Percentiles rank a stretch among this genome's conserved stretches.
phyloP scores from a whole-genome alignment of 2,888 invertebrate species.

The Acleris laterana region DNA sequence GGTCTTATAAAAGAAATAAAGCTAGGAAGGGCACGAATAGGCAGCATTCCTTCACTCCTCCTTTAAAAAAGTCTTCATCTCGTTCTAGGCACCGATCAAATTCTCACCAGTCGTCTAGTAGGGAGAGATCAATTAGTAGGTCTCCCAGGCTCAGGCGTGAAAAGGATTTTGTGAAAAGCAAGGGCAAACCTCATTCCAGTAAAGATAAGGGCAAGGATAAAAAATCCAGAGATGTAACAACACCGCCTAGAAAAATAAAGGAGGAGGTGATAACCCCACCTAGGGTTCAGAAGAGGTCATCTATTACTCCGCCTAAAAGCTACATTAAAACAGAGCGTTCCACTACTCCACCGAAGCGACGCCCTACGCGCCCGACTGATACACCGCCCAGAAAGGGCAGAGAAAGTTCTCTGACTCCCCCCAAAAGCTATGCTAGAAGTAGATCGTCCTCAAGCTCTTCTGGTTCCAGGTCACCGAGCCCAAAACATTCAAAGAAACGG shows the following conservation, averaged over 20 bases:
- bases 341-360: conserved; percentile 56
- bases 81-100: conserved; percentile 51
- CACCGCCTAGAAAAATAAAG: conserved; percentile 54
- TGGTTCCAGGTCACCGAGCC: conserved; percentile 54
- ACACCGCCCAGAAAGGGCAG: conserved; percentile 56
- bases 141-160: conserved; percentile 51
- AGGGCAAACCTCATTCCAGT: conserved; percentile 52
- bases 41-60: conserved; percentile 56
- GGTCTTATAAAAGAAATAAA: conserved; percentile 56
- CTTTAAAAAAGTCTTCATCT: conserved; percentile 53
- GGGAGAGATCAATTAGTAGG: conserved; percentile 49
- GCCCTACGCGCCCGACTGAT: conserved; percentile 52
- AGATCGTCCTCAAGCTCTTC: conserved; percentile 64
- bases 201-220: conserved; percentile 55
- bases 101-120: conserved; percentile 50
- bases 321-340: conserved; percentile 54
- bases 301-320: conserved; percentile 58
- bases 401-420: conserved; percentile 71
- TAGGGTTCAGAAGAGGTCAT: conserved; percentile 52
- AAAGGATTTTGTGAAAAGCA: conserved; percentile 44
- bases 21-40: conserved; percentile 45
- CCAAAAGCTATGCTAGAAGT: conserved; percentile 68
- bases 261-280: conserved; percentile 52
- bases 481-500: conserved; percentile 46
- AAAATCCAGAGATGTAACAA: conserved; percentile 48